These are phyloP conservation scores for Conchocele bisecta DNA, from an alignment of 2,888 invertebrate genomes.

Conservation along the genomic window DNA sequence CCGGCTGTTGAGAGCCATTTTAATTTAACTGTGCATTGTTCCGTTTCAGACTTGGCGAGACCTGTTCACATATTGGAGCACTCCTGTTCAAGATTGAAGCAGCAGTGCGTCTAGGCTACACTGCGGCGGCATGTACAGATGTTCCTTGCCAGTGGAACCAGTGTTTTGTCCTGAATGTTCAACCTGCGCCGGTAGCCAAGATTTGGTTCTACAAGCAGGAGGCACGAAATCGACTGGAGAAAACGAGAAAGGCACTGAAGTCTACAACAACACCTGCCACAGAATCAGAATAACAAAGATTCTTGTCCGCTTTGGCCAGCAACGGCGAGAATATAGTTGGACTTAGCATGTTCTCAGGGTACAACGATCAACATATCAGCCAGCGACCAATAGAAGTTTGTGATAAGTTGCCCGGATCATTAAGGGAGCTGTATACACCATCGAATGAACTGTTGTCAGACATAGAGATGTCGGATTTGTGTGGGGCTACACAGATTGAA, in stretches of 20 bases:
- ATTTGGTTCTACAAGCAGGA: conserved; percentile 21
- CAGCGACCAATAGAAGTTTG: background rate
- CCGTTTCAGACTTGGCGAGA: conserved; percentile 39
- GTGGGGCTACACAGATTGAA: background rate
- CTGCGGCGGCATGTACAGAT: conserved; percentile 28
- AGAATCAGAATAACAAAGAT: background rate
- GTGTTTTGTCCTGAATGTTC: conserved; percentile 32
- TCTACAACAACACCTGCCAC: background rate
- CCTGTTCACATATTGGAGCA: conserved; percentile 45
- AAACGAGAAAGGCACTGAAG: background rate
- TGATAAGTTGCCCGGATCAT: background rate
- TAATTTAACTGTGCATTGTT: background rate
- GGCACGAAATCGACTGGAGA: background rate
- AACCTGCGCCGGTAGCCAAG: conserved; percentile 3
- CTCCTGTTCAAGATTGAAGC: conserved; percentile 48
- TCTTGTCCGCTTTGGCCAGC: background rate
- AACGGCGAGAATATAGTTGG: background rate
- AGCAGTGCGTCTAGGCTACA: conserved; percentile 44
- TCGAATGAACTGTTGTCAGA: background rate
- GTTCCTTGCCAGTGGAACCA: conserved; percentile 37
- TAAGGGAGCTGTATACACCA: background rate
- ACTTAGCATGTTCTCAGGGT: background rate
- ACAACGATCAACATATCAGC: background rate
- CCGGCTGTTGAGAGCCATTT: too few species aligned
- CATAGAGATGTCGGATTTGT: background rate